Base-by-base conservation (phyloP, 1,140 invertebrate genomes). In the Ptiloglossa arizonensis region DNA sequence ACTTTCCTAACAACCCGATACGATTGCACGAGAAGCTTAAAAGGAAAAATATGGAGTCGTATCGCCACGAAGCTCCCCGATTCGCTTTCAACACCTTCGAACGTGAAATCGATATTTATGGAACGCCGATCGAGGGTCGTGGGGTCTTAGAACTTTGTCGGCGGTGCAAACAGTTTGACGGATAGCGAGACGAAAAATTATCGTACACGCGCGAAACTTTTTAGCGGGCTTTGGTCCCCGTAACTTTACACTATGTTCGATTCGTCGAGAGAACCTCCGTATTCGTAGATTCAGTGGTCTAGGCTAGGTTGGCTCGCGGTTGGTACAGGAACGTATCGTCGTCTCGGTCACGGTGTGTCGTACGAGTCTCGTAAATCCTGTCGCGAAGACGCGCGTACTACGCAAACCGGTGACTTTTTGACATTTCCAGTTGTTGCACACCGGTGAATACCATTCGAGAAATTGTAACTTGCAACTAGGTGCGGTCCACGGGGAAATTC, bases 381-480 rank as follows among this genome's bases (percentile, higher is more conserved):
- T 17, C 8, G 6, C 27, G 13, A 69, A 11, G 32, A 44, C 41
- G 38, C 22, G 22, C 52, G n/a, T 17, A 29, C n/a, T 52, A 22
- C 32, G 41, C 38, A 48, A 69, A 60, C 68, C n/a, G 3, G 56
- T 71, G 70, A 82, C 81, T 75, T 80, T 81, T 62, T 80, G 70
- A 82, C 66, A 80, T 82, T 82, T 76, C 29, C 32, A 35, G 6
- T 13, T 17, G 17, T 41, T 54, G 27, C 44, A 50, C 44, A 50
- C 46, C 27, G 2, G 22, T 4, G n/a, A 5, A 44, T 72, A 44
- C 27, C 41, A 29, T 73, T 46, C 63, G 22, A 56, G n/a, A 27
- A 67, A 38, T 27, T 60, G 63, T 27, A 22, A 76, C 11, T 54
- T 52, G 44, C 66, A 62, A 15, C 32, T 13, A 32, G 27, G 11